Evolutionary conservation across 2,113 vertebrate genomes (phyloP).

Genomic region (Tangachromis dhanisi): DNA sequence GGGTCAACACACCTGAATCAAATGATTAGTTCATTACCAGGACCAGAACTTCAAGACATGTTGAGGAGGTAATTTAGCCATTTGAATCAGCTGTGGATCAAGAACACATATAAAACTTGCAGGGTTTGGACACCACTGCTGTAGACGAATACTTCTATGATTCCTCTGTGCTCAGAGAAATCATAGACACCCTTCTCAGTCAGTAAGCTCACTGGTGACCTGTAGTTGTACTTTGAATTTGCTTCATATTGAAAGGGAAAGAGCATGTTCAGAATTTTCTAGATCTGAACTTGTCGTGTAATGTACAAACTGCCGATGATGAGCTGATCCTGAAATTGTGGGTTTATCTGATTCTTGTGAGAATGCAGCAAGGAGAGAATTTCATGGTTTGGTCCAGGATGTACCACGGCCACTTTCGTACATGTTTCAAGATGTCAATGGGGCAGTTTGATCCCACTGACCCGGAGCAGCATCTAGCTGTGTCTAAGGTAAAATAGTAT

Average conservation of each 20-base stretch:
- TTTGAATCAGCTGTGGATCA: neutral
- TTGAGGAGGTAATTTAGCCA: neutral
- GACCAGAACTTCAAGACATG: neutral
- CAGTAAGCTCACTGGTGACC: neutral
- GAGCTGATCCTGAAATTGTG: neutral
- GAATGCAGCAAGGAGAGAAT: neutral
- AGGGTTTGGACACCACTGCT: neutral
- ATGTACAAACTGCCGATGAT: neutral
- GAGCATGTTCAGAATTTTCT: neutral
- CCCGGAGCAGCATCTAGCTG: neutral
- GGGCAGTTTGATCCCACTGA: neutral
- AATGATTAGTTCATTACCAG: neutral
- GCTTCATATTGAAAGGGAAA: neutral
- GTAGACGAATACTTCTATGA: neutral
- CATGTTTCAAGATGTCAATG: neutral
- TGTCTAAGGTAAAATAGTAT: neutral
- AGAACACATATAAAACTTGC: neutral
- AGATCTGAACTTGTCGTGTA: neutral
- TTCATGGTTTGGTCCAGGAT: neutral
- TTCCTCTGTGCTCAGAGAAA: accelerated
- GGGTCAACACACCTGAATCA: neutral
- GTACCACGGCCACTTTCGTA: neutral
- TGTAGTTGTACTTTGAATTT: neutral
- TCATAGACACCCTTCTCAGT: neutral
- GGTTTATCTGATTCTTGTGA: neutral